Conservation (phyloP, 2,888 invertebrate species). For the Noctua janthe region DNA sequence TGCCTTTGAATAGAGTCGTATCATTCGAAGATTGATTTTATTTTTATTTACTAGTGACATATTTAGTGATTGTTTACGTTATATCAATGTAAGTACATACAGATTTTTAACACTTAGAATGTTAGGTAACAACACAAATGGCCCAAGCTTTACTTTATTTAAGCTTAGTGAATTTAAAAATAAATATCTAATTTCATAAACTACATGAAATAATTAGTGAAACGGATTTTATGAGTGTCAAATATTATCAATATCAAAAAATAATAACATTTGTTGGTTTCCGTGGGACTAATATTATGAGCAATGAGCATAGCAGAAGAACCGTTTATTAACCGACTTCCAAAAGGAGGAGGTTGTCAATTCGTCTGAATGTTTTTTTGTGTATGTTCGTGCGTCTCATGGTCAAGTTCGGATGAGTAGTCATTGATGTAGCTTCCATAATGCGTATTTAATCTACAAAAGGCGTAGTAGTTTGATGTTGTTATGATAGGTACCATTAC, state of each 20-base stretch:
- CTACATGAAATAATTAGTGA: neutral
- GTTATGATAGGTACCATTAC: neutral
- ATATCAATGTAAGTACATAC: slow-evolving; percentile 8
- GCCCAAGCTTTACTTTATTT: neutral
- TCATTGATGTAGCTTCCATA: neutral
- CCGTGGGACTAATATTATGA: neutral
- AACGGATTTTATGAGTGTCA: neutral
- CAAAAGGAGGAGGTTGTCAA: too few relatives aligned
- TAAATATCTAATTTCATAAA: neutral
- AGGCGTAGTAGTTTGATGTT: neutral
- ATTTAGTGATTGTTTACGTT: neutral
- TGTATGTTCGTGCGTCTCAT: neutral
- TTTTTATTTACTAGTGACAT: neutral
- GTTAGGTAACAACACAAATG: neutral
- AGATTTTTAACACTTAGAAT: neutral
- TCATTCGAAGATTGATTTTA: neutral
- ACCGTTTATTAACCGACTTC: neutral
- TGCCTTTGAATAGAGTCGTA: neutral
- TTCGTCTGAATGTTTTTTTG: too few relatives aligned
- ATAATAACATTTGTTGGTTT: neutral
- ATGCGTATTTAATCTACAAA: neutral
- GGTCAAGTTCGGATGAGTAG: too few relatives aligned
- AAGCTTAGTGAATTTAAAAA: neutral
- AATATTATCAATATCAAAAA: neutral
- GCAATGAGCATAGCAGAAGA: neutral